Percentiles rank a stretch among this genome's conserved stretches.
Evolutionary conservation across 2,888 invertebrate species (phyloP).

Genomic region (Sphecodes monilicornis): DNA sequence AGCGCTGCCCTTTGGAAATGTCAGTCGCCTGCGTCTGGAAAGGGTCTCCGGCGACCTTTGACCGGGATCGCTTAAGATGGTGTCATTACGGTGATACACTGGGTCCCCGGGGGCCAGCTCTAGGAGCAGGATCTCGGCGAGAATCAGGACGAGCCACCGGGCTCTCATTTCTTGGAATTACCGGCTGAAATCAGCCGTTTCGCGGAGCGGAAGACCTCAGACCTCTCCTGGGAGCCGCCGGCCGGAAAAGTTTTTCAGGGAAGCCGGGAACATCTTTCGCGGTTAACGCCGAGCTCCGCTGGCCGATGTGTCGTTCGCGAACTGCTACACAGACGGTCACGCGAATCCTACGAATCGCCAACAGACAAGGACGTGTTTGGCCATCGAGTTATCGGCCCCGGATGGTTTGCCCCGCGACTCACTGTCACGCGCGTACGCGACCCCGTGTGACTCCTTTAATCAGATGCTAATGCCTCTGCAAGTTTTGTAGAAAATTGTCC

Average conservation of each 20-base stretch:
- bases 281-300: constrained; percentile 39
- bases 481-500: neutral
- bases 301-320: constrained; percentile 38
- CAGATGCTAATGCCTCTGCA: neutral
- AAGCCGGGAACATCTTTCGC: constrained; percentile 62
- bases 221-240: constrained; percentile 48
- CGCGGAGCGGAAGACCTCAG: constrained; percentile 26
- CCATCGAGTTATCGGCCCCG: constrained; percentile 48
- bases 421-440: neutral
- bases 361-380: constrained; percentile 60
- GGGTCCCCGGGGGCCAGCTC: constrained; percentile 59
- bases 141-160: constrained; percentile 66
- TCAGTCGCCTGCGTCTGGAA: constrained; percentile 80
- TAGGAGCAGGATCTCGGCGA: constrained; percentile 56
- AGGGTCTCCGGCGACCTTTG: constrained; percentile 70
- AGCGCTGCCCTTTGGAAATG: constrained; percentile 84
- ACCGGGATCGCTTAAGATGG: constrained; percentile 47
- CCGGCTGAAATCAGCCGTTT: constrained; percentile 59
- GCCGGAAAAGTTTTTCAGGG: constrained; percentile 44
- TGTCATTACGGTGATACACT: constrained; percentile 69
- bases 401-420: neutral
- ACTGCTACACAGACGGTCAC: constrained; percentile 2
- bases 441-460: neutral
- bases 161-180: constrained; percentile 69
- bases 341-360: constrained; percentile 2